Percentiles rank a stretch among this genome's conserved stretches.
phyloP scores from a whole-genome alignment of 2,888 invertebrate species.

The Ochropleura leucogaster region DNA sequence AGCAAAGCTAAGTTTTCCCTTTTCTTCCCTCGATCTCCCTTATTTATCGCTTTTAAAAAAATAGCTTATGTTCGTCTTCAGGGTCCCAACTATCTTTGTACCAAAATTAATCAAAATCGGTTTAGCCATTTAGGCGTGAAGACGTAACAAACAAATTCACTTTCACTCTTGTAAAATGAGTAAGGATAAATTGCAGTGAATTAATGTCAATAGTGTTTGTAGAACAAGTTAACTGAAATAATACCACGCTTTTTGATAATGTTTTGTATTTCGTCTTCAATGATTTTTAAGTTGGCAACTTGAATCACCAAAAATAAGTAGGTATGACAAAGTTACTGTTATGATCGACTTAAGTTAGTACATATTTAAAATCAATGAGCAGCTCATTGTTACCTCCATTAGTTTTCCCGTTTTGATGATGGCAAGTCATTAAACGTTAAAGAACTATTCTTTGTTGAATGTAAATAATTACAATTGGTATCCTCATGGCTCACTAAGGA shows the following conservation, averaged over 20 bases:
- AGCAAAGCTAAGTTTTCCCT: too few relatives aligned
- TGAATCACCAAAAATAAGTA: too few relatives aligned
- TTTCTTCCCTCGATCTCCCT: too few relatives aligned
- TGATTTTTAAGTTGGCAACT: background rate
- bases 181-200: background rate
- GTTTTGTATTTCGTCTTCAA: background rate
- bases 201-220: background rate
- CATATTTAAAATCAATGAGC: constrained; percentile 11
- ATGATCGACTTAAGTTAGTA: background rate
- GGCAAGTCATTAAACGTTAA: background rate
- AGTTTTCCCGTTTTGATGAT: background rate
- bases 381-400: background rate
- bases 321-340: background rate
- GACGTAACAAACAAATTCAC: too few relatives aligned
- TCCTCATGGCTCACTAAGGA: constrained; percentile 2
- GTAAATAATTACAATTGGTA: constrained; percentile 3
- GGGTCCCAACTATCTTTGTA: too few relatives aligned
- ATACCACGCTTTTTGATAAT: background rate
- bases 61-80: too few relatives aligned
- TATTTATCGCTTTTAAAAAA: too few relatives aligned
- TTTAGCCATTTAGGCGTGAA: too few relatives aligned
- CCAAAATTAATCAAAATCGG: too few relatives aligned
- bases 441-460: constrained; percentile 12
- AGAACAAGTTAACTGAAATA: background rate
- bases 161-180: too few relatives aligned